Conservation (phyloP, 2,113 vertebrate genomes). For the Hyaena hyaena region DNA sequence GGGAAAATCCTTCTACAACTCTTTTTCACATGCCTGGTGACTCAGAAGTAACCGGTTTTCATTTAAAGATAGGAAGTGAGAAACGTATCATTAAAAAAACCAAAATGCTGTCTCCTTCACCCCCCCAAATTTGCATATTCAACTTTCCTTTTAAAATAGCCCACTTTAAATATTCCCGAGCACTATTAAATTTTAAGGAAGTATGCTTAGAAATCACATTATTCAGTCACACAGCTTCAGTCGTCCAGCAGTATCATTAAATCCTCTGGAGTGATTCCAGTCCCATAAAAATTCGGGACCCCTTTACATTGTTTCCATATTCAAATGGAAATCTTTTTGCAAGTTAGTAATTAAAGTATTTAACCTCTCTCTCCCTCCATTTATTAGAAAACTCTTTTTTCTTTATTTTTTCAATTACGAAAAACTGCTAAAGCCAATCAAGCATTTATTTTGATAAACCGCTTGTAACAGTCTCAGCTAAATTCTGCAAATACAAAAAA, state of each 20-base stretch:
- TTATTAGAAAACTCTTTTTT: slow-evolving; percentile 85
- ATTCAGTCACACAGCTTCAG: slow-evolving; percentile 55
- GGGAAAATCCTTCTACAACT: slow-evolving; percentile 6
- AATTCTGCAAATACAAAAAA: slow-evolving; percentile 86
- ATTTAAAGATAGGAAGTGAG: slow-evolving; percentile 23
- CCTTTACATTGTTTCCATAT: slow-evolving; percentile 78
- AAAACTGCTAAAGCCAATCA: slow-evolving; percentile 83
- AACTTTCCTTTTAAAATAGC: slow-evolving; percentile 54
- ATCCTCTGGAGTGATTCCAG: slow-evolving; percentile 79
- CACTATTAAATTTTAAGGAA: slow-evolving; percentile 39
- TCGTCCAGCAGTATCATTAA: slow-evolving; percentile 70
- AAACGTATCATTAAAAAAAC: neutral
- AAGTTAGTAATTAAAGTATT: slow-evolving; percentile 84
- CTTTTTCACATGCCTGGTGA: neutral
- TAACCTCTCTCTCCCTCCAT: slow-evolving; percentile 82
- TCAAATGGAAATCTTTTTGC: slow-evolving; percentile 82
- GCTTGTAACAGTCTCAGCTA: slow-evolving; percentile 85
- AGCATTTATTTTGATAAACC: slow-evolving; percentile 86
- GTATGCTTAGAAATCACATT: slow-evolving; percentile 66
- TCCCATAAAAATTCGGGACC: slow-evolving; percentile 79
- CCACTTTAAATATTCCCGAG: slow-evolving; percentile 60
- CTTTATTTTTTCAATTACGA: slow-evolving; percentile 84
- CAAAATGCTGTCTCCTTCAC: neutral
- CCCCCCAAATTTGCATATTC: slow-evolving; percentile 23
- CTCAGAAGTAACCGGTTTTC: neutral